phyloP scores from a whole-genome alignment of 2,888 invertebrate species.

The Tethea ocularis region DNA sequence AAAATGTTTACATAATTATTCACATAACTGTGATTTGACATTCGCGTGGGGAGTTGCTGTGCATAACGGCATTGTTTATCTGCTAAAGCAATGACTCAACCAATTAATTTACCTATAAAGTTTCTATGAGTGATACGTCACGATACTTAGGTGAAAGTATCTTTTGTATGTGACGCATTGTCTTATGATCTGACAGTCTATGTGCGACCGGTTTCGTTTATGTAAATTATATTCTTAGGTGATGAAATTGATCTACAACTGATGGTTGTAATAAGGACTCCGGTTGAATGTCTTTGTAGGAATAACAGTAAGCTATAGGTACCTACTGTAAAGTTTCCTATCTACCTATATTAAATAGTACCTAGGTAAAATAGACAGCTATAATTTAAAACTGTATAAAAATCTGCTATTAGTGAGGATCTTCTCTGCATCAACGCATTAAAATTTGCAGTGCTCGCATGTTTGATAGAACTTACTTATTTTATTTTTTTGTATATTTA shows the following conservation, averaged over 20 bases:
- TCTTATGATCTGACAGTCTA: slow-evolving; percentile 32
- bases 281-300: slow-evolving; percentile 6
- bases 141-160: slow-evolving; percentile 44
- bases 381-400: no score
- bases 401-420: no score
- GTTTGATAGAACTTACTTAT: no score
- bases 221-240: slow-evolving; percentile 41
- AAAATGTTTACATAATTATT: not conserved
- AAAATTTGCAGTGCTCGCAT: no score
- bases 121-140: slow-evolving; percentile 16
- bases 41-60: not conserved
- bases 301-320: not conserved
- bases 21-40: slow-evolving; percentile 4
- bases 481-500: no score
- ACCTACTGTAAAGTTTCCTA: no score
- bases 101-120: slow-evolving; percentile 27
- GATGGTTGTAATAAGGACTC: slow-evolving; percentile 20
- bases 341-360: no score
- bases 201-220: slow-evolving; percentile 45
- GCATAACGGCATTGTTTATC: slow-evolving; percentile 4
- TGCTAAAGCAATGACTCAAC: slow-evolving; percentile 9
- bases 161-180: slow-evolving; percentile 47
- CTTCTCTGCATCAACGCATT: no score
- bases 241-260: slow-evolving; percentile 46
- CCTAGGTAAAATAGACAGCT: no score